phyloP scores from a whole-genome alignment of 2,888 invertebrate species.

The Orchesellides sinensis region DNA sequence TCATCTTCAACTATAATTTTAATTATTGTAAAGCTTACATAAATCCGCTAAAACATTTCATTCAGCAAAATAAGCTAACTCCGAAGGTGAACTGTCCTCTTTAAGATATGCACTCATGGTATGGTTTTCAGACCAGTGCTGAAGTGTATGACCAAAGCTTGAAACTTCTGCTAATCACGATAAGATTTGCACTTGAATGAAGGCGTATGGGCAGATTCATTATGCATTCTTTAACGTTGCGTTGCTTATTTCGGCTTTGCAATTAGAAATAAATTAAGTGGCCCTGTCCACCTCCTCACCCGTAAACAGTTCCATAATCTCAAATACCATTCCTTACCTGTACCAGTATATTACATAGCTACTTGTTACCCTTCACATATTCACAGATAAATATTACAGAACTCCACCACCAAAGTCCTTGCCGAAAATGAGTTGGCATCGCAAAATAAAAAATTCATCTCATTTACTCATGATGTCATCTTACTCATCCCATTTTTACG shows the following conservation, averaged over 20 bases:
- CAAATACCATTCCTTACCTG: constrained; percentile 12
- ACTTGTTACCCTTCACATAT: too few relatives aligned
- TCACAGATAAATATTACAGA: too few relatives aligned
- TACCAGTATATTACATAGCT: not conserved
- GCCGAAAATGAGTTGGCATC: constrained; percentile 27
- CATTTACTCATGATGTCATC: constrained; percentile 2
- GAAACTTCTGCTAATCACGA: not conserved
- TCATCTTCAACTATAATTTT: not conserved
- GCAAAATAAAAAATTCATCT: not conserved
- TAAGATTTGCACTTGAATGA: not conserved
- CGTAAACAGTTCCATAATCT: constrained; percentile 41
- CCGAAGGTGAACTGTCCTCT: not conserved
- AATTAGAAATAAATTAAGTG: constrained; percentile 51
- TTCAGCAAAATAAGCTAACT: not conserved
- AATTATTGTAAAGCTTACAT: not conserved
- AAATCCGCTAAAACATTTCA: not conserved
- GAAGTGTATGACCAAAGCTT: not conserved
- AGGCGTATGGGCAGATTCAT: not conserved
- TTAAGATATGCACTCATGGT: constrained; percentile 20
- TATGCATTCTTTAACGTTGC: not conserved
- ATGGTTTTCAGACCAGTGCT: not conserved
- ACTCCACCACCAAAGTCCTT: not conserved
- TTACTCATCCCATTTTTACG: constrained; percentile 30
- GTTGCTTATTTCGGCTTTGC: constrained; percentile 12
- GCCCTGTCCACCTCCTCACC: constrained; percentile 46